Evolutionary conservation across 2,888 invertebrate species (phyloP).

Genomic region (Lordiphosa andalusiaca): DNA sequence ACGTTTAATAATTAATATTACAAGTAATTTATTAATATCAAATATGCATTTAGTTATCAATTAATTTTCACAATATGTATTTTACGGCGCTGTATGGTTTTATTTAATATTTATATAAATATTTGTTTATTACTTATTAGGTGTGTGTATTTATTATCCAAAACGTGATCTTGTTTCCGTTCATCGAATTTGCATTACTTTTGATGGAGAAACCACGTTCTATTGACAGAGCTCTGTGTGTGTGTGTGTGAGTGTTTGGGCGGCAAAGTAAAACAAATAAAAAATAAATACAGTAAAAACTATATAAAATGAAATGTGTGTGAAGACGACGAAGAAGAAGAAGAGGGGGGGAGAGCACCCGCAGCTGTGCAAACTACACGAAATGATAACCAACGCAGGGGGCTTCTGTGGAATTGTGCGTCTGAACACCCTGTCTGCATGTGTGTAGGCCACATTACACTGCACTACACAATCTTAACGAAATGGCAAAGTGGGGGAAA

Average conservation of each 20-base stretch:
- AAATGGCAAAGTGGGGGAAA: slow-evolving; percentile 28
- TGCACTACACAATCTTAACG: slow-evolving; percentile 19
- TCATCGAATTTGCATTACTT: too few species aligned
- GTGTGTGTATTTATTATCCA: slow-evolving; percentile 11
- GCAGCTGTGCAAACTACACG: slow-evolving; percentile 29
- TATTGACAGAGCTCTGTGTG: slow-evolving; percentile 51
- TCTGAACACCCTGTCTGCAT: slow-evolving; percentile 33
- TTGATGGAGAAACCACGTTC: slow-evolving; percentile 32
- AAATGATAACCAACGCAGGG: slow-evolving; percentile 8
- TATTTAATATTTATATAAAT: slow-evolving; percentile 26
- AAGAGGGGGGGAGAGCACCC: slow-evolving; percentile 38
- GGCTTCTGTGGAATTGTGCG: slow-evolving; percentile 25
- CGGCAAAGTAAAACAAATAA: slow-evolving; percentile 24
- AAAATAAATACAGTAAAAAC: slow-evolving; percentile 37
- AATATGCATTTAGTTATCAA: slow-evolving; percentile 72
- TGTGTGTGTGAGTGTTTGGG: slow-evolving; percentile 29
- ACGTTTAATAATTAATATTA: slow-evolving; percentile 77
- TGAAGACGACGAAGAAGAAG: slow-evolving; percentile 25
- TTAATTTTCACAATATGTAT: slow-evolving; percentile 68
- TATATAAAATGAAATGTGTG: slow-evolving; percentile 36
- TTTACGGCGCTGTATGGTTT: slow-evolving; percentile 40
- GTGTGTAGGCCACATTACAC: slow-evolving; percentile 1
- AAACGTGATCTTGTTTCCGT: too few species aligned
- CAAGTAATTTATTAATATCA: slow-evolving; percentile 77
- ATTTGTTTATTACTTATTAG: slow-evolving; percentile 26